Evolutionary conservation across 2,113 vertebrate genomes (phyloP).

Genomic region (Rousettus leschenaultii): DNA sequence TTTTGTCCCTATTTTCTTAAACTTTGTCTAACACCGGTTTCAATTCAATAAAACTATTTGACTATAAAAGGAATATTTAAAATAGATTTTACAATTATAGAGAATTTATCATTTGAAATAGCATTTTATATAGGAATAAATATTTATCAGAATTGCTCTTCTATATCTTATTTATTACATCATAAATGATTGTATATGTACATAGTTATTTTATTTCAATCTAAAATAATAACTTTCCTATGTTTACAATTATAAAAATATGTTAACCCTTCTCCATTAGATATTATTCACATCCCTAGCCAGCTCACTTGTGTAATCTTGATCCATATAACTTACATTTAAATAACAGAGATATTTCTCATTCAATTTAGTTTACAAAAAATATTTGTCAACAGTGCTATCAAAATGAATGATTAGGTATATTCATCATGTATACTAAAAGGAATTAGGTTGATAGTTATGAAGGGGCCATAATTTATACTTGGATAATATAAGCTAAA

Average conservation of each 20-base stretch:
- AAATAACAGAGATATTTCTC: neutral
- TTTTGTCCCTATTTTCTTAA: neutral
- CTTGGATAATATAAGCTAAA: slow-evolving; percentile 37
- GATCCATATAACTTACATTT: neutral
- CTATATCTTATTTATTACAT: neutral
- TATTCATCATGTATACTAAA: neutral
- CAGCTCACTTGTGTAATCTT: neutral
- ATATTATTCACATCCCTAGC: neutral
- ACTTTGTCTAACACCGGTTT: neutral
- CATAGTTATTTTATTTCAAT: neutral
- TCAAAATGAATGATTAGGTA: slow-evolving; percentile 26
- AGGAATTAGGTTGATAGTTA: neutral
- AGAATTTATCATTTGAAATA: neutral
- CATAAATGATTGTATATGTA: neutral
- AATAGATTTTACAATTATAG: neutral
- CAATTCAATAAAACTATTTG: neutral
- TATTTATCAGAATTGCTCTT: neutral
- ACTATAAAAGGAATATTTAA: neutral
- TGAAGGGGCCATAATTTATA: neutral
- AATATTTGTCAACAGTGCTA: neutral
- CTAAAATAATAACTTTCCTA: neutral
- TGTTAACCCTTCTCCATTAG: neutral
- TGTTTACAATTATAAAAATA: neutral
- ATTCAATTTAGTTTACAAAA: neutral
- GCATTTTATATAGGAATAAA: neutral